These are phyloP conservation scores for Heliothis peltigera DNA, from an alignment of 2,888 invertebrate genomes.

Conservation along the genomic window DNA sequence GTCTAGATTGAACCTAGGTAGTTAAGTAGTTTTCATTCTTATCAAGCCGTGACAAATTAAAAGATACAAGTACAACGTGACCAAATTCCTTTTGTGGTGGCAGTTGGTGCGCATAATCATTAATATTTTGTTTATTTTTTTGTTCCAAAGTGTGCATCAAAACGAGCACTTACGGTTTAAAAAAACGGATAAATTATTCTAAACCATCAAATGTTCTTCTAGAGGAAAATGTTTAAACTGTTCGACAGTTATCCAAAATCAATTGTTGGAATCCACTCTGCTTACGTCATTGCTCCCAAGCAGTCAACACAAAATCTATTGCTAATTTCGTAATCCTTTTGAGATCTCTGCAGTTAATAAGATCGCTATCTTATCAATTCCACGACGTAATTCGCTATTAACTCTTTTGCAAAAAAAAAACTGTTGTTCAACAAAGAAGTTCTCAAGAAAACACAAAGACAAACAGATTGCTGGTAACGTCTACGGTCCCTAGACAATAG, in stretches of 20 bases:
- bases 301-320: conserved; percentile 4
- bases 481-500: conserved; percentile 58
- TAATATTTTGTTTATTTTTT: conserved; percentile 10
- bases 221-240: no score
- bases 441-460: conserved; percentile 41
- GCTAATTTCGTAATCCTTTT: conserved; percentile 8
- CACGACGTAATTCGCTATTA: conserved; percentile 34
- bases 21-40: conserved; percentile 41
- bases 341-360: conserved; percentile 14
- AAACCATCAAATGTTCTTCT: neutral
- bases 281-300: conserved; percentile 17
- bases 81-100: conserved; percentile 18
- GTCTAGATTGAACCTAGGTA: conserved; percentile 20
- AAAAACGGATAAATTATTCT: neutral
- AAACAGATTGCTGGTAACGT: conserved; percentile 48
- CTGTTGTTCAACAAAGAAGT: conserved; percentile 48
- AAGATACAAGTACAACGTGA: conserved; percentile 42
- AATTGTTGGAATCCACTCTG: neutral
- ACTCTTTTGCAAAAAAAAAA: conserved; percentile 34
- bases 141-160: neutral
- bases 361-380: conserved; percentile 29
- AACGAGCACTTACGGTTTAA: neutral
- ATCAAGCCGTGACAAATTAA: conserved; percentile 42
- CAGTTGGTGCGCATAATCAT: conserved; percentile 7
- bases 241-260: neutral